phyloP scores from a whole-genome alignment of 2,797 vertebrate species.

The Champsocephalus esox region DNA sequence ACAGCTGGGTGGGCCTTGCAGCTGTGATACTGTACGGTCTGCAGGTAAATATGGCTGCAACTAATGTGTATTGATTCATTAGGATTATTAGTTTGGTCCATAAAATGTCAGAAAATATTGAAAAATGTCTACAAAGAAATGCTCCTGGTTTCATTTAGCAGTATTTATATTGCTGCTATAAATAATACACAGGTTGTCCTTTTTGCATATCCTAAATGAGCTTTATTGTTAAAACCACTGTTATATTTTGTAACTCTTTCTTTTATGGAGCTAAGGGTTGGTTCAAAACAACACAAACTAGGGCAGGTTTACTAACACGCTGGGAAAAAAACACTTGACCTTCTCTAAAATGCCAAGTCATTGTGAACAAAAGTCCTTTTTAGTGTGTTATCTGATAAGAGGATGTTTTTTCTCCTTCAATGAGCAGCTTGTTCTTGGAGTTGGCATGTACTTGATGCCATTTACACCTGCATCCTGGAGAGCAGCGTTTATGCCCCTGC shows the following conservation, averaged over 20 bases:
- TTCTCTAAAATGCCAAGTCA: constrained; percentile 24
- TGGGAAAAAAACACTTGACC: background rate
- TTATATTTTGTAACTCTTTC: background rate
- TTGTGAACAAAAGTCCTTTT: constrained; percentile 18
- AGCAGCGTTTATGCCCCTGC: constrained; percentile 88
- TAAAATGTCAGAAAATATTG: too few species aligned
- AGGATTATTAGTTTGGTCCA: too few species aligned
- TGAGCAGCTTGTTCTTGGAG: constrained; percentile 89
- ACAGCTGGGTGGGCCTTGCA: constrained; percentile 95
- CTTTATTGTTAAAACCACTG: constrained; percentile 1
- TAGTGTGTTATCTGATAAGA: constrained; percentile 17
- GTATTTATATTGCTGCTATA: background rate
- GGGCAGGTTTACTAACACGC: background rate
- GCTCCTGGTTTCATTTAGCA: background rate
- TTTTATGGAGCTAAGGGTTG: background rate
- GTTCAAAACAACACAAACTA: background rate
- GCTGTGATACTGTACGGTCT: constrained; percentile 87
- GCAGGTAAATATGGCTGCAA: constrained; percentile 85
- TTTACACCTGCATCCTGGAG: constrained; percentile 86
- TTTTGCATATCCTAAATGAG: background rate
- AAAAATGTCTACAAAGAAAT: background rate
- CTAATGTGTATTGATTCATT: too few species aligned
- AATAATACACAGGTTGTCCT: background rate
- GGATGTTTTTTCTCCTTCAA: constrained; percentile 30
- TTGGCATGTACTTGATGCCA: constrained; percentile 90